phyloP scores from a whole-genome alignment of 2,888 invertebrate genomes.

The Polydrusus tereticollis region DNA sequence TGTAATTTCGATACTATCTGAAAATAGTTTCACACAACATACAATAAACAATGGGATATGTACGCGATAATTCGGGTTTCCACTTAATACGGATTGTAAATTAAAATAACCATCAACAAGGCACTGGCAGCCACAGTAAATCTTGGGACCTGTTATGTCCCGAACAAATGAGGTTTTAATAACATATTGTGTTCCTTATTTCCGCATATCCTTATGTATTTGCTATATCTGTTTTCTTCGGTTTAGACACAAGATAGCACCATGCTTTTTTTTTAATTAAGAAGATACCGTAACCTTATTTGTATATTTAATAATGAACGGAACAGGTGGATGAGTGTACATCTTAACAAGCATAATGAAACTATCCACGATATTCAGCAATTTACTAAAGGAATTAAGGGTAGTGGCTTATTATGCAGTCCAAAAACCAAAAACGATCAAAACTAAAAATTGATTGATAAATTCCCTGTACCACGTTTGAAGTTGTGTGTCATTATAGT shows the following conservation, averaged over 20 bases:
- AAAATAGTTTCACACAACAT: neutral
- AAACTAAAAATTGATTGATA: too few species aligned
- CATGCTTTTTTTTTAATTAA: neutral
- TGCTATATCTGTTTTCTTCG: neutral
- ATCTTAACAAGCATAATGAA: too few species aligned
- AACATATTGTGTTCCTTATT: slow-evolving; percentile 8
- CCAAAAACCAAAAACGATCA: too few species aligned
- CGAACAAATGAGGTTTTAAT: slow-evolving; percentile 10
- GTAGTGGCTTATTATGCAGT: too few species aligned
- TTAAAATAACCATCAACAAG: neutral
- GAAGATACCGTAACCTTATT: neutral
- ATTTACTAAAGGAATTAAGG: too few species aligned
- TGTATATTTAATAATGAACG: too few species aligned
- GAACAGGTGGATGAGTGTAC: too few species aligned
- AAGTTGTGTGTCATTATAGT: too few species aligned
- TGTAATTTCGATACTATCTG: neutral
- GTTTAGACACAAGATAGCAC: too few species aligned
- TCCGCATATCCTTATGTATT: neutral
- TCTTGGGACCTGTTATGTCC: neutral
- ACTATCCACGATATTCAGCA: too few species aligned
- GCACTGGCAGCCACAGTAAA: neutral
- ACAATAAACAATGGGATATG: neutral
- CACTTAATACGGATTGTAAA: neutral
- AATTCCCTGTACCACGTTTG: too few species aligned
- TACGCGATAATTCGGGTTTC: neutral